These are phyloP conservation scores for Pangasius macronema DNA, from an alignment of 2,797 vertebrate species.

Conservation along the genomic window DNA sequence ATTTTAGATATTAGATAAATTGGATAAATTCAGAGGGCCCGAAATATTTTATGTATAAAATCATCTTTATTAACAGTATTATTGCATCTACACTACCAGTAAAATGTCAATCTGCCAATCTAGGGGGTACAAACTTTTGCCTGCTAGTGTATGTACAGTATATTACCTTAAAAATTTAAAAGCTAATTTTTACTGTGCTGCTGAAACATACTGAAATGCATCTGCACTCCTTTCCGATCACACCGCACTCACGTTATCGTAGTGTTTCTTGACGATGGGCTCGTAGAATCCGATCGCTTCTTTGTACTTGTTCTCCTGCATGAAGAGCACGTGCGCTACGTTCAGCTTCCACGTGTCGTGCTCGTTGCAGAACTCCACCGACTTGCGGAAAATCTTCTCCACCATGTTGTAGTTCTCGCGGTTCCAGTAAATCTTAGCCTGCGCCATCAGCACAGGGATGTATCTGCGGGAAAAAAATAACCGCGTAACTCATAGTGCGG, in stretches of 20 bases:
- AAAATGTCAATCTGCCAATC: neutral
- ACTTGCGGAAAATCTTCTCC: constrained; percentile 95
- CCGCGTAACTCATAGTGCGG: neutral
- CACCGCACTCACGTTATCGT: constrained; percentile 78
- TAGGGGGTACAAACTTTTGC: neutral
- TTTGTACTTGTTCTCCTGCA: constrained; percentile 96
- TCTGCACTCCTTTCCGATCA: too few species aligned
- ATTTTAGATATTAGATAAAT: too few species aligned
- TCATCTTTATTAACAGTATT: neutral
- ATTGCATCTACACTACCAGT: neutral
- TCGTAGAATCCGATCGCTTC: constrained; percentile 94
- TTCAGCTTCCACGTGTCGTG: constrained; percentile 95
- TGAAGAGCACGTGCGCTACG: constrained; percentile 94
- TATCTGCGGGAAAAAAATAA: constrained; percentile 70
- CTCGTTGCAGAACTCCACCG: constrained; percentile 90
- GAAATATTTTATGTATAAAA: too few species aligned
- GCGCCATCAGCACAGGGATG: constrained; percentile 92
- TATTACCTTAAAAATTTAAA: neutral
- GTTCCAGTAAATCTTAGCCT: constrained; percentile 97
- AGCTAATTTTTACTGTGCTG: neutral
- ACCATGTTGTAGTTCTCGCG: constrained; percentile 92
- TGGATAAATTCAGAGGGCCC: neutral
- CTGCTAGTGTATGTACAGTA: neutral
- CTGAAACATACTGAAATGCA: too few species aligned
- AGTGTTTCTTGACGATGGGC: constrained; percentile 95